Evolutionary conservation across 2,113 vertebrate species (phyloP).

Genomic region (Upupa epops): DNA sequence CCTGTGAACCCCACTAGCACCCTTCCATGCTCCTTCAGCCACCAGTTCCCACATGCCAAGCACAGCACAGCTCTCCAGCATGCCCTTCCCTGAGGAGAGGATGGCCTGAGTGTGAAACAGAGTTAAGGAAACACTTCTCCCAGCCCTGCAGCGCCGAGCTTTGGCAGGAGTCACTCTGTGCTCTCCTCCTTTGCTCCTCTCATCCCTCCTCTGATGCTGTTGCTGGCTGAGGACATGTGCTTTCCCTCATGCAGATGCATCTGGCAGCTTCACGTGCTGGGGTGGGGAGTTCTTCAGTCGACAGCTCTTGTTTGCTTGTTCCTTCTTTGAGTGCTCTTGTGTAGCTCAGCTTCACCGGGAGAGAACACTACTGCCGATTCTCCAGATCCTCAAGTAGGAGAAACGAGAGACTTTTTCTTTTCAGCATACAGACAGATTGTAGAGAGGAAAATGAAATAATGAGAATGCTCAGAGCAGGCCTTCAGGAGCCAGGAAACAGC

Average conservation of each 20-base stretch:
- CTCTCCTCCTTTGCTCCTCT: neutral
- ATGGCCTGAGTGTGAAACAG: neutral
- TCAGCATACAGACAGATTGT: neutral
- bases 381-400: neutral
- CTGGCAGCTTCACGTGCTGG: neutral
- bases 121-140: neutral
- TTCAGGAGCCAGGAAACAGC: neutral
- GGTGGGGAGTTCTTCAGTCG: neutral
- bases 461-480: neutral
- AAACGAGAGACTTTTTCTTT: neutral
- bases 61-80: neutral
- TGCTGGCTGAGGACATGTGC: neutral
- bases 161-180: neutral
- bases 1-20: neutral
- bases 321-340: neutral
- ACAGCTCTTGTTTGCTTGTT: neutral
- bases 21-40: neutral
- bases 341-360: neutral
- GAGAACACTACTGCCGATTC: neutral
- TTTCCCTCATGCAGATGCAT: neutral
- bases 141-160: neutral
- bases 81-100: neutral
- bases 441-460: neutral
- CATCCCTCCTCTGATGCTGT: neutral
- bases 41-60: fast-evolving